Base-by-base conservation (phyloP, 2,797 vertebrate species). In the Stomatorhinus walkeri region DNA sequence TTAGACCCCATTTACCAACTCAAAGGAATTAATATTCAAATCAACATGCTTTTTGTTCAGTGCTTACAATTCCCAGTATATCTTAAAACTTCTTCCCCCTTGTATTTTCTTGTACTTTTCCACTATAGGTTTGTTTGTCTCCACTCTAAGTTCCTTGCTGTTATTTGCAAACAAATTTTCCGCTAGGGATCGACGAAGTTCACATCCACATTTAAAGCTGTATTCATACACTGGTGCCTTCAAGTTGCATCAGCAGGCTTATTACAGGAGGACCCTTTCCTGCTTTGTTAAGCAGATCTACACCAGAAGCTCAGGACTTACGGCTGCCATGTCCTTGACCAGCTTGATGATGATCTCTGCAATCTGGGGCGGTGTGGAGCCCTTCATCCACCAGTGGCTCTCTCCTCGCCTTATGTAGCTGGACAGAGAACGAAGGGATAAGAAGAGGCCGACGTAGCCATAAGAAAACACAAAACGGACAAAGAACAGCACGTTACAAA, bases 361-460 rank as follows among this genome's bases (percentile, higher is more conserved):
- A 89, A 99, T 99, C 93, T 99, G 98, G 1, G 98, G 97, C 85
- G 98, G 98, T 79, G 98, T 99, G 89, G 98, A 99, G 84, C 98
- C 98, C 91, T 99, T 99, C 98, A 99, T 98, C 98, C 98, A 99
- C 98, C 98, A 99, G 91, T 99, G 98, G 93, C 97, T 99, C 95
- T 99, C 98, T 64, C 98, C 98, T 94, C 98, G 96, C 52, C 98
- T 96, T 90, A 98, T 97, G 88, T 99, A 99, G 93, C 98, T 99
- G 91, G 87, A 84, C 0, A 90, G 14, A 88, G 89, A 36, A 90
- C 51, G 81, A 88, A 10, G 4, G 1, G 59, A 14, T 28, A 10
- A 28, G 0, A 79, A 72, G 2, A 76, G 32, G 54, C 89, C 22
- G 79, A n/a, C 72, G 76, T 48, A 72, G 43, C 28, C 28, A 16